These are phyloP conservation scores for Tinamus guttatus DNA, from an alignment of 2,113 vertebrate genomes.

Conservation along the genomic window DNA sequence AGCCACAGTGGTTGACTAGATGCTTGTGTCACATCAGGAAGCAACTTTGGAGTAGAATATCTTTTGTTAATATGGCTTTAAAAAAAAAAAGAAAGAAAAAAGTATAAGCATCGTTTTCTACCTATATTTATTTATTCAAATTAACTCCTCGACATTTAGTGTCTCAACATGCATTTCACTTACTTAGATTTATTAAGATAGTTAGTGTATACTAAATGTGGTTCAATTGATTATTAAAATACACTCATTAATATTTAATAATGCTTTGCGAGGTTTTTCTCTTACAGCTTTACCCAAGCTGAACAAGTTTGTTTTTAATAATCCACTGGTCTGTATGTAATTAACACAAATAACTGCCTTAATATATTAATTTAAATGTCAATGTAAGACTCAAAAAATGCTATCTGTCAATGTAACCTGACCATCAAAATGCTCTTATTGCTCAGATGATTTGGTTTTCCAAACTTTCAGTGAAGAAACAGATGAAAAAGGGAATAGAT, in stretches of 20 bases:
- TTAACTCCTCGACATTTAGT: neutral
- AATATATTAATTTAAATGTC: conserved; percentile 39
- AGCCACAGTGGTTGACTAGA: neutral
- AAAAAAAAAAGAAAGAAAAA: neutral
- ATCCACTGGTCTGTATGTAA: neutral
- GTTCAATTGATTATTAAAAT: neutral
- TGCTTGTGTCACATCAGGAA: neutral
- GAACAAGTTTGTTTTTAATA: conserved; percentile 12
- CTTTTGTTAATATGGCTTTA: neutral
- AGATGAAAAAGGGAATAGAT: conserved; percentile 13
- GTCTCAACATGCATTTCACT: neutral
- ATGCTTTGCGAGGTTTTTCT: neutral
- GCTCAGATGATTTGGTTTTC: conserved; percentile 38
- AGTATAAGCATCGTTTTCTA: neutral
- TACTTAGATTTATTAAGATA: conserved; percentile 9
- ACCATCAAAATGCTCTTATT: conserved; percentile 2
- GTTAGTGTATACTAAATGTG: neutral
- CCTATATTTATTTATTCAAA: neutral
- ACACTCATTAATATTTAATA: neutral
- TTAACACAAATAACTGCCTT: conserved; percentile 6
- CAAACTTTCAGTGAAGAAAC: conserved; percentile 23
- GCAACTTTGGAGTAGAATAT: neutral
- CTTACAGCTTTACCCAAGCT: neutral
- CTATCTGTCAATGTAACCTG: neutral
- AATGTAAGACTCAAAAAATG: conserved; percentile 27